Evolutionary conservation across 2,888 invertebrate genomes (phyloP), one percentile per base, ranked within the genome.

Genomic region (Drosophila melanocephala): DNA sequence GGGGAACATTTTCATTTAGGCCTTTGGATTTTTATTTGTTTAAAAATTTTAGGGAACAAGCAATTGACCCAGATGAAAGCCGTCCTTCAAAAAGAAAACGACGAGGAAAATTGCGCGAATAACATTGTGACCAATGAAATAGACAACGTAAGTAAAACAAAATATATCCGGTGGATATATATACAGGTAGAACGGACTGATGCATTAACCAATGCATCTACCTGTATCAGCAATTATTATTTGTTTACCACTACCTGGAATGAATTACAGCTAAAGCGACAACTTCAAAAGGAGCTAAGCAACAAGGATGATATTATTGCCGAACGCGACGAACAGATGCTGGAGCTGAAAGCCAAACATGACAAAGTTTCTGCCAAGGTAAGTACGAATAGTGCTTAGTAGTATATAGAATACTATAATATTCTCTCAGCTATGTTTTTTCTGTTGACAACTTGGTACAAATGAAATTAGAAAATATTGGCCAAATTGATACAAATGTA

Each of bases 231-330:
- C 39, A 56, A 28, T n/a, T 28, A 62, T 60, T 39, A 28, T 26
- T 22, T 52, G 3, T 32, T n/a, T 32, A 7, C 9, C 1, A 63
- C 22, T 64, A 50, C 55, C 62, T 63, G 33, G 2, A 14, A n/a
- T 30, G 9, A 12, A 56, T 70, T 87, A 33, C 77, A 93, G 93
- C 47, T 91, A 14, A 92, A 91, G 26, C 83, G 87, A n/a, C 89
- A 89, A 22, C 55, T 93, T n/a, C 73, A 81, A 5, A 93, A 91
- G 56, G 86, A 92, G 67, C 79, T 93, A 37, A 59, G 79, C 19
- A 77, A 83, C 37, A 93, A 91, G 67, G 93, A 93, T 44, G 62
- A 74, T 12, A 67, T 81, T 16, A 85, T 93, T 42, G 56, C 83
- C 0, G 78, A 87, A 39, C 77, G 84, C n/a, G 81, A 61, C 3